Percentiles rank a stretch among this genome's conserved stretches.
Conservation (phyloP, 2,113 vertebrate species). For the Rhombomys opimus region DNA sequence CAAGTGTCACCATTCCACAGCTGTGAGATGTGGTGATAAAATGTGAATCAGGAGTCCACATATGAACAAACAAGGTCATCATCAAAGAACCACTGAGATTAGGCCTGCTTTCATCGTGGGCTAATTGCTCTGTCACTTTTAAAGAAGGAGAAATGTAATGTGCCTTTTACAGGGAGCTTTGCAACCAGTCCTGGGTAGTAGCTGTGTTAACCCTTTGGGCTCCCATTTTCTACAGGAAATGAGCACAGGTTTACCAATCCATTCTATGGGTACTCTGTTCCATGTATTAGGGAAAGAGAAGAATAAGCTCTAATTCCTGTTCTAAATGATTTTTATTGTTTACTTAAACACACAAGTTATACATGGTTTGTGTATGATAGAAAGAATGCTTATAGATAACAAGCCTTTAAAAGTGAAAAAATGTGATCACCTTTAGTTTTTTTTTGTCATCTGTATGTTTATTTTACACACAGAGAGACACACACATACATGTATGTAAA, state of each 20-base stretch:
- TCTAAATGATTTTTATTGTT: neutral
- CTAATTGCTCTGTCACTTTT: conserved; percentile 65
- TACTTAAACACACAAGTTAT: neutral
- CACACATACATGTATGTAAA: neutral
- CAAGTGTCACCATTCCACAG: neutral
- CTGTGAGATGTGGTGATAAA: conserved; percentile 28
- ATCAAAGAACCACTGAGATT: neutral
- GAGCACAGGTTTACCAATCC: neutral
- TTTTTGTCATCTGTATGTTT: neutral
- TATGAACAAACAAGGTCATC: conserved; percentile 67
- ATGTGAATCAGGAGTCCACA: conserved; percentile 32
- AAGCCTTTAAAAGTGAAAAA: neutral
- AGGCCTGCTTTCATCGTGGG: conserved; percentile 40
- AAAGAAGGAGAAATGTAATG: conserved; percentile 41
- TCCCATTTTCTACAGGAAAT: fast-evolving
- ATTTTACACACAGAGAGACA: too few species aligned
- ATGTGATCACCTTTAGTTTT: neutral
- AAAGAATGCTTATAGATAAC: neutral
- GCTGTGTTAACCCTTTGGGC: neutral
- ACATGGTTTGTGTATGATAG: neutral
- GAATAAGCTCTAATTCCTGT: neutral
- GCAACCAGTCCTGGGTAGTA: neutral
- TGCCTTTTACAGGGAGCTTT: conserved; percentile 5
- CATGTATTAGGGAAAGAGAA: neutral
- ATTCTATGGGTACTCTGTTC: neutral